A percentile compares a stretch with the other conserved stretches of the same genome.
phyloP scores from a whole-genome alignment of 2,113 vertebrate genomes.

The Rhombomys opimus region DNA sequence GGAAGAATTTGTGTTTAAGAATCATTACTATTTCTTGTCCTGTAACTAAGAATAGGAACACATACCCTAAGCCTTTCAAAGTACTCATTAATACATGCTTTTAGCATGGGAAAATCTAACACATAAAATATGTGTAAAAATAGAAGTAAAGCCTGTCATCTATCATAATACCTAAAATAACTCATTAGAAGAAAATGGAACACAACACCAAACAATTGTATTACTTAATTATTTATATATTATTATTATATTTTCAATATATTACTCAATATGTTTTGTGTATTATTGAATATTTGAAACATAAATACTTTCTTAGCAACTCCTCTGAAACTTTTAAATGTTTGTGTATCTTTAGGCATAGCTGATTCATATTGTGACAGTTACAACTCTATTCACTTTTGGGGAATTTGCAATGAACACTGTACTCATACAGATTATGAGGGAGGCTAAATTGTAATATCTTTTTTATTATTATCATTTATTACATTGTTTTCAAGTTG shows the following conservation, averaged over 20 bases:
- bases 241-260: background rate
- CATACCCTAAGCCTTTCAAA: background rate
- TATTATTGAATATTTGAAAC: background rate
- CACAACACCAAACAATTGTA: background rate
- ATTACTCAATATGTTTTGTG: background rate
- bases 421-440: background rate
- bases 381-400: background rate
- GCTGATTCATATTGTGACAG: background rate
- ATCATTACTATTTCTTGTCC: background rate
- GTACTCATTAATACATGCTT: background rate
- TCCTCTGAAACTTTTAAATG: background rate
- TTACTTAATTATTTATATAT: background rate
- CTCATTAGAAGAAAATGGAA: background rate
- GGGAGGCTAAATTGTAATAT: too few relatives aligned
- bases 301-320: background rate
- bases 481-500: too few relatives aligned
- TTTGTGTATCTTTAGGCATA: background rate
- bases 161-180: background rate
- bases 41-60: background rate
- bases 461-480: too few relatives aligned
- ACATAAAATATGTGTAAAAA: background rate
- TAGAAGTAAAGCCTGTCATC: background rate
- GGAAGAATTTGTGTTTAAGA: background rate
- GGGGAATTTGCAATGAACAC: slow-evolving; percentile 1
- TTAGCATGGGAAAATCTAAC: background rate